A percentile compares a stretch with the other conserved stretches of the same genome.
These are phyloP conservation scores for Hemibagrus guttatus DNA, from an alignment of 2,797 vertebrate genomes.

Conservation along the genomic window DNA sequence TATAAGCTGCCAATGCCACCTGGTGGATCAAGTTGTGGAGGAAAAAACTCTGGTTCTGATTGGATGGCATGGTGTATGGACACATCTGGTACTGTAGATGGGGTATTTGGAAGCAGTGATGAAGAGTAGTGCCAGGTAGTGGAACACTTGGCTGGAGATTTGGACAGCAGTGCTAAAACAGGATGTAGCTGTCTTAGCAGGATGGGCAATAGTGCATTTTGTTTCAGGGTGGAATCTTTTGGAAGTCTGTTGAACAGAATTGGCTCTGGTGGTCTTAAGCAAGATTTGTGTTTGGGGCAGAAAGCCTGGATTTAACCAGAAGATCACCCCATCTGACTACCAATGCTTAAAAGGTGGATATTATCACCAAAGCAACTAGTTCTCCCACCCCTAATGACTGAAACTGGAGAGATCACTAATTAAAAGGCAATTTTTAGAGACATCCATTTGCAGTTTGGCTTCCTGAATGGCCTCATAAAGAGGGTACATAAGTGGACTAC, in stretches of 20 bases:
- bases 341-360: neutral
- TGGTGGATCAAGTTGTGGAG: slow-evolving; percentile 45
- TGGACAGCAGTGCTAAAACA: slow-evolving; percentile 28
- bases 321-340: neutral
- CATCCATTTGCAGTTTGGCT: neutral
- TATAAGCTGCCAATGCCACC: slow-evolving; percentile 55
- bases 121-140: slow-evolving; percentile 31
- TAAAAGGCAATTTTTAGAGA: neutral
- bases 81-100: slow-evolving; percentile 49
- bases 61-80: slow-evolving; percentile 33
- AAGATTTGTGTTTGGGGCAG: neutral
- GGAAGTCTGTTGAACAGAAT: neutral
- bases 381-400: no score
- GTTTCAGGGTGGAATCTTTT: neutral
- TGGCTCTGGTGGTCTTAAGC: neutral
- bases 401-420: neutral
- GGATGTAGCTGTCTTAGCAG: slow-evolving; percentile 10
- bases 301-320: neutral
- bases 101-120: slow-evolving; percentile 40
- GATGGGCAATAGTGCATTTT: neutral
- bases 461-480: neutral
- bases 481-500: neutral
- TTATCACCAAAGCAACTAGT: neutral
- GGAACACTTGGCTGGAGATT: slow-evolving; percentile 39
- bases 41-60: slow-evolving; percentile 32